Conservation (phyloP, 2,797 vertebrate genomes). For the Rachycentron canadum region DNA sequence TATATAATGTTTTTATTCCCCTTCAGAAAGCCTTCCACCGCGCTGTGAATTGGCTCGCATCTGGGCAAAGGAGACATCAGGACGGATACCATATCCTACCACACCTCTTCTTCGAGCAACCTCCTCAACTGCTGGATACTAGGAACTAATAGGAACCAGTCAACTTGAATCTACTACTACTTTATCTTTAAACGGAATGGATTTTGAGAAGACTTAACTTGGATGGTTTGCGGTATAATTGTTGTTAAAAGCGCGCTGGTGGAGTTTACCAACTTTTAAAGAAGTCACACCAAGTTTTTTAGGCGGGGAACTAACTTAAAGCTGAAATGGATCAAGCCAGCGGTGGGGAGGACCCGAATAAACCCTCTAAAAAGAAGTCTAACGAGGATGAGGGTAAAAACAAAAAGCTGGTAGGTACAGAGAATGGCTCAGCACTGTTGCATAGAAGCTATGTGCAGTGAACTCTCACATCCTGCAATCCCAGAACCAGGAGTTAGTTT, state of each 20-base stretch:
- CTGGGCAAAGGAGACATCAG: conserved; percentile 48
- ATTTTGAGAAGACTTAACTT: conserved; percentile 74
- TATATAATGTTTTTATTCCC: conserved; percentile 29
- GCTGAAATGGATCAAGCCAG: conserved; percentile 87
- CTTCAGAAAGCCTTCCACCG: conserved; percentile 48
- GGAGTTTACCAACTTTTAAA: conserved; percentile 60
- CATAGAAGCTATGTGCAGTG: conserved; percentile 19
- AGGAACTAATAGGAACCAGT: conserved; percentile 41
- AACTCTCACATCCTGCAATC: conserved; percentile 41
- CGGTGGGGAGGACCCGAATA: conserved; percentile 87
- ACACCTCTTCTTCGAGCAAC: conserved; percentile 69
- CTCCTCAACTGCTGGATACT: conserved; percentile 47
- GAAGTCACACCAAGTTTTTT: conserved; percentile 33
- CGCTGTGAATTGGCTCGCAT: conserved; percentile 28
- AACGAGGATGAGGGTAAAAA: conserved; percentile 88
- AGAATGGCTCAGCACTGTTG: background rate
- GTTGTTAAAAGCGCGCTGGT: conserved; percentile 15
- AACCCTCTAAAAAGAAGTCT: conserved; percentile 86
- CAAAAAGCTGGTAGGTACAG: conserved; percentile 87
- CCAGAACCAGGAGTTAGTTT: conserved; percentile 32
- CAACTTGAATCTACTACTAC: conserved; percentile 17
- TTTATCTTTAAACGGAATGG: conserved; percentile 71
- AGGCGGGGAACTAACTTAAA: conserved; percentile 38
- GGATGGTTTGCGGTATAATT: conserved; percentile 50
- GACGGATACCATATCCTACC: conserved; percentile 68